phyloP scores from a whole-genome alignment of 2,888 invertebrate species.

The Unio delphinus region DNA sequence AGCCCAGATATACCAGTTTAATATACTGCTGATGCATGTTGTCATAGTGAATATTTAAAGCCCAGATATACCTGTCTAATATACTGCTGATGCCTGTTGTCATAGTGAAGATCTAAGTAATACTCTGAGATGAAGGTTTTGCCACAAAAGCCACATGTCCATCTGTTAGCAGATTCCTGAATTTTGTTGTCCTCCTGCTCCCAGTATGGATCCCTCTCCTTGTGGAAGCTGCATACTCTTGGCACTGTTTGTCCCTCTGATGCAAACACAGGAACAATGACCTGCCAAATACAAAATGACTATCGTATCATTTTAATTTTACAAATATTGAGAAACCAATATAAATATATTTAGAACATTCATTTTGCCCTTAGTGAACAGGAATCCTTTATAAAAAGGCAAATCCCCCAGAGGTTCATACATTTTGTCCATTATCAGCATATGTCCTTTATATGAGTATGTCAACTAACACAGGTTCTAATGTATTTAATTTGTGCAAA shows the following conservation, averaged over 20 bases:
- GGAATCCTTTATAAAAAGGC: too few relatives aligned
- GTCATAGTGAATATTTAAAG: background rate
- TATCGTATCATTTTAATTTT: too few relatives aligned
- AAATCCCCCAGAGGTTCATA: too few relatives aligned
- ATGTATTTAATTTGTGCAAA: too few relatives aligned
- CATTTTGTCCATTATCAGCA: too few relatives aligned
- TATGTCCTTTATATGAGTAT: too few relatives aligned
- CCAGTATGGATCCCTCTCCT: conserved; percentile 52
- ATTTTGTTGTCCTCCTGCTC: conserved; percentile 60
- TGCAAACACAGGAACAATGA: conserved; percentile 43
- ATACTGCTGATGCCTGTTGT: conserved; percentile 57
- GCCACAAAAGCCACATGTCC: conserved; percentile 66
- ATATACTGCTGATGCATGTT: background rate
- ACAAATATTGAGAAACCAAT: too few relatives aligned
- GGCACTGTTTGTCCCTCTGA: conserved; percentile 33
- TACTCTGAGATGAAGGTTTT: conserved; percentile 63
- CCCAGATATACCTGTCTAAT: conserved; percentile 41
- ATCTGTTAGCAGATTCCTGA: conserved; percentile 54
- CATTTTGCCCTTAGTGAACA: too few relatives aligned
- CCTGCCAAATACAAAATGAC: conserved; percentile 30
- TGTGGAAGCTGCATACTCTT: conserved; percentile 49
- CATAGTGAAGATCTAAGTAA: conserved; percentile 63
- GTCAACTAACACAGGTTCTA: too few relatives aligned
- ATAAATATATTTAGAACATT: too few relatives aligned
- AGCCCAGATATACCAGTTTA: background rate